These are phyloP conservation scores for Zaprionus ornatus DNA, from an alignment of 1,140 invertebrate genomes.

Conservation along the genomic window DNA sequence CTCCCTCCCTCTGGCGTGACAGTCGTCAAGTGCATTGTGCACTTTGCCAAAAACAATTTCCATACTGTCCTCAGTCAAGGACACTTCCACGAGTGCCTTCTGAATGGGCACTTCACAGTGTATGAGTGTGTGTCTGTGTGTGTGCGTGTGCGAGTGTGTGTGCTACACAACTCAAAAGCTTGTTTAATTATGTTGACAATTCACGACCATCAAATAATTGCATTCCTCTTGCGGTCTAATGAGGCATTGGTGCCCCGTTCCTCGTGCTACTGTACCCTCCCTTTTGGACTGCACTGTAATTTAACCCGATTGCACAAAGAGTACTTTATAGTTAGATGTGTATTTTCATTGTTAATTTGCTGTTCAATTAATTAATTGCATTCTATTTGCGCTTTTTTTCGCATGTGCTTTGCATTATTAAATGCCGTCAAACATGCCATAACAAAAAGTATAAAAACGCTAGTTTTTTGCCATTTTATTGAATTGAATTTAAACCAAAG, in stretches of 20 bases:
- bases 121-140: constrained; percentile 10
- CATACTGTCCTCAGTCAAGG: constrained; percentile 49
- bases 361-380: neutral
- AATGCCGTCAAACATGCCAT: neutral
- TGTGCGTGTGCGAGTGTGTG: constrained; percentile 8
- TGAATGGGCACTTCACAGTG: neutral
- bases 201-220: constrained; percentile 43
- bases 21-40: constrained; percentile 80
- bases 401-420: neutral
- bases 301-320: neutral
- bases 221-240: constrained; percentile 39
- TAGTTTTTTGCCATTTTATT: neutral
- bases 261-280: too few species aligned
- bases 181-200: constrained; percentile 51
- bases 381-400: neutral
- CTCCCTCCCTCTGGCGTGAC: constrained; percentile 46
- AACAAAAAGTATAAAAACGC: neutral
- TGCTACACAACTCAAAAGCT: constrained; percentile 31
- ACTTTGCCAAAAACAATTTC: constrained; percentile 81
- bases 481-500: neutral
- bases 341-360: neutral
- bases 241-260: constrained; percentile 2
- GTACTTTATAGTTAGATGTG: neutral
- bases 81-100: constrained; percentile 24
- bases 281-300: neutral